phyloP scores from a whole-genome alignment of 2,888 invertebrate genomes.

The Cataglyphis livida region DNA sequence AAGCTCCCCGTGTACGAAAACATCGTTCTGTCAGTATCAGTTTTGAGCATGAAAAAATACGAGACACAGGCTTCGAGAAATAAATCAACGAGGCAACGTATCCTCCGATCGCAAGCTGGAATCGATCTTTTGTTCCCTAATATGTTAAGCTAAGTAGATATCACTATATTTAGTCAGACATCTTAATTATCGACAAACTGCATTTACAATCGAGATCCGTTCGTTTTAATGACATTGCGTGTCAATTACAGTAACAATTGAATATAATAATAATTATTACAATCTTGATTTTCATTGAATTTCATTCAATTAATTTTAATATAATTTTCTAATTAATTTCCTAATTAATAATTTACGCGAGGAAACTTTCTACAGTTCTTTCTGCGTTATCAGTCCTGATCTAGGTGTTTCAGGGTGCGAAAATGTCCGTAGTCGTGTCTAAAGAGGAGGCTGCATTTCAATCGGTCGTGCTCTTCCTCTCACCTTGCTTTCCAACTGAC shows the following conservation, averaged over 20 bases:
- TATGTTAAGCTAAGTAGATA: not conserved
- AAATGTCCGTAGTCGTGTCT: not conserved
- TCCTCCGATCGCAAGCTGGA: not conserved
- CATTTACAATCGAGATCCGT: not conserved
- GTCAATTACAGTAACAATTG: not conserved
- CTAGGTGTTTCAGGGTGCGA: not conserved
- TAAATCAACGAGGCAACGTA: not conserved
- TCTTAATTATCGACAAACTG: not conserved
- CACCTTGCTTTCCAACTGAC: not conserved
- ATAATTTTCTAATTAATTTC: not conserved
- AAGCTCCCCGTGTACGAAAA: conserved; percentile 2
- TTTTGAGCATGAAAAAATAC: not conserved
- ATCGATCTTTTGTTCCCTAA: not conserved
- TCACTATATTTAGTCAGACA: not conserved
- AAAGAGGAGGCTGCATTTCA: conserved; percentile 19
- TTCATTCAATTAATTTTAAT: not conserved
- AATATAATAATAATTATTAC: not conserved
- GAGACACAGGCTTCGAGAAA: not conserved
- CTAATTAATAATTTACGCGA: not conserved
- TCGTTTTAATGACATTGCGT: not conserved
- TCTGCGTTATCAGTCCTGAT: not conserved
- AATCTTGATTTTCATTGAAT: not conserved
- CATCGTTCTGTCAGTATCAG: not conserved
- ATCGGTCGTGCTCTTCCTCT: conserved; percentile 24
- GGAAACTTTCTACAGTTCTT: not conserved